A percentile compares a stretch with the other conserved stretches of the same genome.
These are phyloP conservation scores for Prorops nasuta DNA, from an alignment of 1,140 invertebrate species.

Conservation along the genomic window DNA sequence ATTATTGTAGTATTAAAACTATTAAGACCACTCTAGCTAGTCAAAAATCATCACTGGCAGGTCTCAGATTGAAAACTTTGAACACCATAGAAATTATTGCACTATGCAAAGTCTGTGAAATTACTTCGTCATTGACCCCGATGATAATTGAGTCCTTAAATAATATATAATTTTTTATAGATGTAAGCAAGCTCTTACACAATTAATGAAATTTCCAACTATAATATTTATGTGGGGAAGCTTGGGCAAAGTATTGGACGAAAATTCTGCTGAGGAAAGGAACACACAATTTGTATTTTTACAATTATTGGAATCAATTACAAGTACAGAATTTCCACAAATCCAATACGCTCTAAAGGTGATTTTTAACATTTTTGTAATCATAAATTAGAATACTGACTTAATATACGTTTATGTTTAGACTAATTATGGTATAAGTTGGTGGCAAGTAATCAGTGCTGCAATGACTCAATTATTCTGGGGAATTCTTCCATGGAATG, in stretches of 20 bases:
- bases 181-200: constrained; percentile 42
- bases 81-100: constrained; percentile 35
- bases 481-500: constrained; percentile 49
- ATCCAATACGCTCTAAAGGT: constrained; percentile 45
- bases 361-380: constrained; percentile 1
- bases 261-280: constrained; percentile 34
- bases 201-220: constrained; percentile 47
- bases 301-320: constrained; percentile 44
- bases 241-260: constrained; percentile 37
- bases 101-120: no score
- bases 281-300: constrained; percentile 40
- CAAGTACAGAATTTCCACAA: constrained; percentile 42
- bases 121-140: constrained; percentile 44
- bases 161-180: constrained; percentile 32
- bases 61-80: constrained; percentile 57
- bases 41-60: constrained; percentile 48
- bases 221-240: constrained; percentile 45
- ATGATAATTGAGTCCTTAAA: constrained; percentile 7
- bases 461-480: constrained; percentile 48
- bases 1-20: background rate
- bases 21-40: constrained; percentile 45
- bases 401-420: constrained; percentile 12
- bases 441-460: constrained; percentile 51
- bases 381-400: constrained; percentile 1
- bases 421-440: constrained; percentile 43